Base-by-base conservation (phyloP, 2,888 invertebrate genomes). In the Phasia obesa region DNA sequence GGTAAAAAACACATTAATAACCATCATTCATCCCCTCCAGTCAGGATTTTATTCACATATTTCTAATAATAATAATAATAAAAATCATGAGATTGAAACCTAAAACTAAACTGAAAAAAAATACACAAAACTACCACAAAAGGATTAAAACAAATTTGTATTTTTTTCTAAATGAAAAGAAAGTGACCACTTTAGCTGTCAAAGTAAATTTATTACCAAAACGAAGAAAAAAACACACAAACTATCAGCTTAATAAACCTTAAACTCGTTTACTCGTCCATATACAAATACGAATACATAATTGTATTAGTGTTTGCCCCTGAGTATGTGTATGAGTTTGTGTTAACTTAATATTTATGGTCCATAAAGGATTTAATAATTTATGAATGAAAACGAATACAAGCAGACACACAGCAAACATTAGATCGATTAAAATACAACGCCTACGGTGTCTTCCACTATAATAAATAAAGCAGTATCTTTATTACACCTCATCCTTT, bases 171-270 rank as follows among this genome's bases (percentile, higher is more conserved):
- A 17, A 21, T n/a, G 44, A 59, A 51, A 75, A 78, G 64, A 73
- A 77, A 78, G 57, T 78, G 77, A 78, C 69, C 82, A 82, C 77
- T 82, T 82, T 69, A 82, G 67, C 74, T 82, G 82, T 82, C 82
- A 70, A 82, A 82, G 78, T 69, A 19, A 82, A 78, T 82, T 82
- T 82, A 82, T 82, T 78, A 44, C 60, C 25, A 4, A 35, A 31
- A 47, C 11, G 17, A 27, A 51, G 31, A 11, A 31, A 11, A 25
- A 69, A 21, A 25, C 6, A 44, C 9, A 44, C 13, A 35, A 21
- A 23, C 42, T 25, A 60, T n/a, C 21, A 44, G 47, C 27, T 71
- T 15, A 64, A 67, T 42, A 67, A 53, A 42, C 38, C 23, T 25
- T n/a, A 13, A 42, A 42, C 4, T n/a, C 15, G 42, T 38, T 9